Evolutionary conservation across 2,797 vertebrate species (phyloP).

Genomic region (Urocyon cinereoargenteus): DNA sequence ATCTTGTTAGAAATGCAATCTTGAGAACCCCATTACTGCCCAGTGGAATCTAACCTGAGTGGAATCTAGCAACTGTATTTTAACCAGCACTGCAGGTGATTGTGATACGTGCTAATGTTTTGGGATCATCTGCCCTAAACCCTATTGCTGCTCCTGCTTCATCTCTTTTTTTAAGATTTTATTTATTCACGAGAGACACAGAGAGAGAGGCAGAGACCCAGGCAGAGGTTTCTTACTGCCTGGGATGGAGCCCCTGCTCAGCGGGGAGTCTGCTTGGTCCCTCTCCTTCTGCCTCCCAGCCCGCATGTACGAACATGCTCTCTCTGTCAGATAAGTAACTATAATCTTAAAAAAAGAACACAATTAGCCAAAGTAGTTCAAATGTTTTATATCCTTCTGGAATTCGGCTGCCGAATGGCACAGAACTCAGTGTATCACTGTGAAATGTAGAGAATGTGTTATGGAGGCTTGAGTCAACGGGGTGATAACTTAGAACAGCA

Average conservation of each 20-base stretch:
- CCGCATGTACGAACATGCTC: neutral
- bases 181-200: no score
- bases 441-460: neutral
- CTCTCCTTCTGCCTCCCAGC: neutral
- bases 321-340: neutral
- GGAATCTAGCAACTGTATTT: neutral
- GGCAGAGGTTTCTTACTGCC: no score
- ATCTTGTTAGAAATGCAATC: neutral
- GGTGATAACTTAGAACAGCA: neutral
- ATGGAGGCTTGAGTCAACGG: neutral
- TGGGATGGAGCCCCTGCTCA: neutral
- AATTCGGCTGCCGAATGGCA: neutral
- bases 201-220: no score
- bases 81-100: neutral
- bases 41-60: neutral
- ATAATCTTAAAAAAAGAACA: neutral
- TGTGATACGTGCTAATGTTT: neutral
- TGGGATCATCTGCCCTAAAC: neutral
- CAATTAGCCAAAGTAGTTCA: neutral
- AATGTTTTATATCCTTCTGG: neutral
- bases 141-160: neutral
- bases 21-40: neutral
- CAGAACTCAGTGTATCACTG: neutral
- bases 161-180: neutral
- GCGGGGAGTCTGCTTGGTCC: neutral